These are phyloP conservation scores for Lichenostomus cassidix DNA, from an alignment of 2,113 vertebrate genomes.

Conservation along the genomic window DNA sequence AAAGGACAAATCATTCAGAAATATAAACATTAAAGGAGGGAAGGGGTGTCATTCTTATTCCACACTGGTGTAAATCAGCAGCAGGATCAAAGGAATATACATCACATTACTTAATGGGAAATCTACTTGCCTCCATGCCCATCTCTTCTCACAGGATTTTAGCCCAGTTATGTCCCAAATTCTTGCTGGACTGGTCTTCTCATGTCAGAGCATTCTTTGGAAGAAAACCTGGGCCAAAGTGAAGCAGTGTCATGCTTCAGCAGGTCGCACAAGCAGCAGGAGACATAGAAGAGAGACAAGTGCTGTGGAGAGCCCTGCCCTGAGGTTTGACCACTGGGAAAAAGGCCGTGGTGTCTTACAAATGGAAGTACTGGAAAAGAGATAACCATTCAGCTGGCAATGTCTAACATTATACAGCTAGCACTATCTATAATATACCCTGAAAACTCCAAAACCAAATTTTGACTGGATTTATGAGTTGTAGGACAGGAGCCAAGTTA, in stretches of 20 bases:
- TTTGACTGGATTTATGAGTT: conserved; percentile 29
- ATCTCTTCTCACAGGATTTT: neutral
- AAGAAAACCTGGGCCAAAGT: neutral
- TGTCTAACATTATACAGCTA: neutral
- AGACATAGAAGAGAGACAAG: neutral
- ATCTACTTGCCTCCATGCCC: neutral
- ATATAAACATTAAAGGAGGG: neutral
- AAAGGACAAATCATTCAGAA: neutral
- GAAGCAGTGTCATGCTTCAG: neutral
- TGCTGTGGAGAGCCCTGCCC: neutral
- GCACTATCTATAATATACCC: neutral
- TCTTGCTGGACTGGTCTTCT: neutral
- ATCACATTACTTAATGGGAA: neutral
- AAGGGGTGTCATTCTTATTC: neutral
- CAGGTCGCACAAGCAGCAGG: neutral
- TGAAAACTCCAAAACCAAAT: neutral
- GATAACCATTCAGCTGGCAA: neutral
- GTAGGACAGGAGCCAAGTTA: conserved; percentile 24
- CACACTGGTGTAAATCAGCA: neutral
- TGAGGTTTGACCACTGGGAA: neutral
- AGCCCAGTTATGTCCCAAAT: neutral
- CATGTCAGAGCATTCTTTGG: neutral
- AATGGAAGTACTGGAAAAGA: neutral
- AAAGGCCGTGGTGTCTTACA: neutral
- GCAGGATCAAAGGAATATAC: neutral